phyloP scores from a whole-genome alignment of 2,113 vertebrate species.

The Gymnogyps californianus region DNA sequence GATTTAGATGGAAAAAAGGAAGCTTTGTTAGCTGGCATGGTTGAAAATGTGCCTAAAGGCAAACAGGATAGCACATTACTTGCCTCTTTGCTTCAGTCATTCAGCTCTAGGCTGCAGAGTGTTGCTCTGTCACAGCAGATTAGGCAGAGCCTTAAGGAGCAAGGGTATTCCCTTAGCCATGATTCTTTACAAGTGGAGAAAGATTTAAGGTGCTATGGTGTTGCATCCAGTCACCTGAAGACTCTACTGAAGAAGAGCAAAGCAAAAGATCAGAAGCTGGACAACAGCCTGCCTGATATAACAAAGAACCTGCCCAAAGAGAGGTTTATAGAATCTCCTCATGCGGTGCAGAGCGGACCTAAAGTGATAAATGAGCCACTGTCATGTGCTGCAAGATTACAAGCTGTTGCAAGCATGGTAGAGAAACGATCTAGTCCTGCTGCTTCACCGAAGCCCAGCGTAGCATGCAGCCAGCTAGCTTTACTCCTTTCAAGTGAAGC shows the following conservation, averaged over 20 bases:
- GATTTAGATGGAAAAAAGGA: conserved; percentile 88
- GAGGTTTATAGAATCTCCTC: conserved; percentile 82
- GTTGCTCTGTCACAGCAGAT: conserved; percentile 93
- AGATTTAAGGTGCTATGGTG: conserved; percentile 85
- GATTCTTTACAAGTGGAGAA: conserved; percentile 84
- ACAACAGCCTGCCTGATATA: conserved; percentile 81
- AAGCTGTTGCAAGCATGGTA: conserved; percentile 95
- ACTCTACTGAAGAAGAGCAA: conserved; percentile 93
- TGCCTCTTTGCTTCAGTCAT: conserved; percentile 96
- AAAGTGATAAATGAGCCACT: conserved; percentile 80
- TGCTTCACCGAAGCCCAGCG: conserved; percentile 92
- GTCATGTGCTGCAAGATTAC: conserved; percentile 89
- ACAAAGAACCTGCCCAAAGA: conserved; percentile 79
- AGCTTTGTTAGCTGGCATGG: conserved; percentile 82
- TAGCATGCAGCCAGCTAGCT: conserved; percentile 95
- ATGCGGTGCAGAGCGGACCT: conserved; percentile 74
- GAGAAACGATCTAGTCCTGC: conserved; percentile 91
- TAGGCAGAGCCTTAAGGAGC: conserved; percentile 82
- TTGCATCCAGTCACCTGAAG: conserved; percentile 91
- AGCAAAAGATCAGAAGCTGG: conserved; percentile 82
- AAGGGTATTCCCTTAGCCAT: conserved; percentile 77
- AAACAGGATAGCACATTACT: conserved; percentile 96
- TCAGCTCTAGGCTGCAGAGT: conserved; percentile 94
- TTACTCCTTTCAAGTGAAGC: conserved; percentile 96
- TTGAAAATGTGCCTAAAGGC: conserved; percentile 85